phyloP scores from a whole-genome alignment of 2,113 vertebrate genomes.

The Taxidea taxus region DNA sequence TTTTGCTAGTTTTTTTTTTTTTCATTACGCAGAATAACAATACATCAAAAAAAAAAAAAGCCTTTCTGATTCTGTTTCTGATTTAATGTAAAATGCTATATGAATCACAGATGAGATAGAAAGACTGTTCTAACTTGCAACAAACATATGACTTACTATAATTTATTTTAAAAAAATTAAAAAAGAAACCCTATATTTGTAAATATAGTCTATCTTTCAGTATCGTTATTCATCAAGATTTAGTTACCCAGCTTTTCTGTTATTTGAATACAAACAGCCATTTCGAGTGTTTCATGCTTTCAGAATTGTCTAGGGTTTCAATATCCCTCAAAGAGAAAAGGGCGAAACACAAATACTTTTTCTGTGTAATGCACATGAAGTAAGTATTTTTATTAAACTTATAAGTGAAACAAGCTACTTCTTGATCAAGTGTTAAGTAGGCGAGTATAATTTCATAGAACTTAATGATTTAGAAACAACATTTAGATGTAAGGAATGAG shows the following conservation, averaged over 20 bases:
- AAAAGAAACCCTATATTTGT: constrained; percentile 22
- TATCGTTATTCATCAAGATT: constrained; percentile 23
- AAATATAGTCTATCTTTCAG: constrained; percentile 7
- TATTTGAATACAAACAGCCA: constrained; percentile 19
- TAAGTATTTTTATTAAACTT: neutral
- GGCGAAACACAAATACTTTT: neutral
- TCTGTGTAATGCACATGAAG: neutral
- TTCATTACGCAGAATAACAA: constrained; percentile 50
- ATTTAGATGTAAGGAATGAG: neutral
- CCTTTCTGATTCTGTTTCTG: constrained; percentile 17
- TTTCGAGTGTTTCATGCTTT: neutral
- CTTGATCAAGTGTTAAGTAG: neutral
- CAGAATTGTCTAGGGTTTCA: neutral
- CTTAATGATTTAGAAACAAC: neutral
- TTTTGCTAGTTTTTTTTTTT: constrained; percentile 28
- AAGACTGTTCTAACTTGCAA: constrained; percentile 4
- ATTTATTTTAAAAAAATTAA: constrained; percentile 57
- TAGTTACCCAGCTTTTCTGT: constrained; percentile 29
- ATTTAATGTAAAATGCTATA: constrained; percentile 59
- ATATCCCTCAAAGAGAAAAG: neutral
- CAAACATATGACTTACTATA: neutral
- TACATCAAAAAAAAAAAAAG: neutral
- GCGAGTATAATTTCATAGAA: neutral
- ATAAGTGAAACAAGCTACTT: neutral
- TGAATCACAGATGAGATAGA: constrained; percentile 6